phyloP scores from a whole-genome alignment of 2,113 vertebrate genomes.

The Xyrauchen texanus region DNA sequence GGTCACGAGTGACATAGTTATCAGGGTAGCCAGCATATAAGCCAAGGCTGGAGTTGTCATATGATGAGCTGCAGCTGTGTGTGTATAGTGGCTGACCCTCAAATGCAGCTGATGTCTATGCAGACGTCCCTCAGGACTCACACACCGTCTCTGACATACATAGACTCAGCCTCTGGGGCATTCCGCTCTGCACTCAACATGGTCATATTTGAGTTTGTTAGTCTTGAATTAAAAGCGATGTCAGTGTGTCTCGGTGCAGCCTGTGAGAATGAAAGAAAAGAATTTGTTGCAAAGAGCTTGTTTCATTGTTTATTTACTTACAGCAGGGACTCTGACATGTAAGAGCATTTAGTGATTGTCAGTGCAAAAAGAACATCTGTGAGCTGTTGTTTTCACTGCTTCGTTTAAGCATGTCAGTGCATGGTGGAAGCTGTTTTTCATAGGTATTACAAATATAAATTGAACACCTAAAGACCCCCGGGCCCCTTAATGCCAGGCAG shows the following conservation, averaged over 20 bases:
- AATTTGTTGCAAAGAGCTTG: neutral
- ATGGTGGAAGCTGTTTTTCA: constrained; percentile 3
- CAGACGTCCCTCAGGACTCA: constrained; percentile 11
- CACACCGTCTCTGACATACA: constrained; percentile 6
- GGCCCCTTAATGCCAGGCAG: no score
- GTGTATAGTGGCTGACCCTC: neutral
- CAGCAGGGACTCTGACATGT: neutral
- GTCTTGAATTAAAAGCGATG: constrained; percentile 7
- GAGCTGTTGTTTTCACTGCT: neutral
- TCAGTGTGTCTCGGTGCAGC: neutral
- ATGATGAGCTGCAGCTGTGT: constrained; percentile 12
- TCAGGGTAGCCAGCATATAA: no score
- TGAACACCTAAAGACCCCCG: constrained; percentile 13
- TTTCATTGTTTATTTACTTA: constrained; percentile 43
- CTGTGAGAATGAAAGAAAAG: neutral
- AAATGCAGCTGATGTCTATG: constrained; percentile 32
- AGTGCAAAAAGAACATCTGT: constrained; percentile 9
- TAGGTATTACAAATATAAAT: constrained; percentile 7
- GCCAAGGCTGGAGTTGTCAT: no score
- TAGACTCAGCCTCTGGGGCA: neutral
- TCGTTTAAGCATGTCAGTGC: constrained; percentile 6
- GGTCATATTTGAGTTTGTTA: constrained; percentile 21
- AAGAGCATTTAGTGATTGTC: constrained; percentile 14
- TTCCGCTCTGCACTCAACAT: neutral
- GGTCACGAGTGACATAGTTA: no score